phyloP scores from a whole-genome alignment of 53 echinoderm and acorn worm species.

The Mesocentrotus franciscanus region DNA sequence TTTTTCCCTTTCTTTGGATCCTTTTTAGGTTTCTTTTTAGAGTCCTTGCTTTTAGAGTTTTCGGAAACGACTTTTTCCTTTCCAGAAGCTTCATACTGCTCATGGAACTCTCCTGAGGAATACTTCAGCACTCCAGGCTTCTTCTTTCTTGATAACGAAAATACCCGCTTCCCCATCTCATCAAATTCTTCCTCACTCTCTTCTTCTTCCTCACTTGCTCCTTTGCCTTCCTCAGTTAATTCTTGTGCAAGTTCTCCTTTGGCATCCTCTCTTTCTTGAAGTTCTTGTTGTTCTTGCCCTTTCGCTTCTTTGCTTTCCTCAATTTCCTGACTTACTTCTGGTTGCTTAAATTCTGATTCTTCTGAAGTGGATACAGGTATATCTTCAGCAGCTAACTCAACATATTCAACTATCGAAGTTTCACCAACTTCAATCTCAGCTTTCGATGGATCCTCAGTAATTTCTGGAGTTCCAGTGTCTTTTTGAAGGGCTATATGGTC shows the following conservation, averaged over 20 bases:
- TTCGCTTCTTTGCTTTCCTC: not conserved
- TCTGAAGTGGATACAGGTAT: not conserved
- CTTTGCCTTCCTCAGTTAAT: not conserved
- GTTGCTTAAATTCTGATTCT: not conserved
- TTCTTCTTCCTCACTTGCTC: not conserved
- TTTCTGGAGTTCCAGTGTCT: not conserved
- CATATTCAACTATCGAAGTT: not conserved
- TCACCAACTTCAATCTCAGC: not conserved
- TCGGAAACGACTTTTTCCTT: not conserved
- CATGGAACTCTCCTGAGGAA: conserved; percentile 60
- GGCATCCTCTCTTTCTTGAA: not conserved
- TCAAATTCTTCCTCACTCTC: conserved; percentile 32
- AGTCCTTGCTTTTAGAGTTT: conserved; percentile 27
- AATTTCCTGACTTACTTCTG: not conserved
- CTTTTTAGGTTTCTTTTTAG: conserved; percentile 47
- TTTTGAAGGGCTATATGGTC: not conserved
- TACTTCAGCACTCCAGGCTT: conserved; percentile 51
- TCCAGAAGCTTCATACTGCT: conserved; percentile 37
- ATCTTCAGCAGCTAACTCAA: not conserved
- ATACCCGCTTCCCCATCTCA: conserved; percentile 64
- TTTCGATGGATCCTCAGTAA: not conserved
- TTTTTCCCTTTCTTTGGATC: conserved; percentile 37
- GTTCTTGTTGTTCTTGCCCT: too few relatives aligned
- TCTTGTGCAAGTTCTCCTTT: not conserved
- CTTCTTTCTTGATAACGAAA: conserved; percentile 60